Evolutionary conservation across 2,797 vertebrate genomes (phyloP).

Genomic region (Crax fasciolata): DNA sequence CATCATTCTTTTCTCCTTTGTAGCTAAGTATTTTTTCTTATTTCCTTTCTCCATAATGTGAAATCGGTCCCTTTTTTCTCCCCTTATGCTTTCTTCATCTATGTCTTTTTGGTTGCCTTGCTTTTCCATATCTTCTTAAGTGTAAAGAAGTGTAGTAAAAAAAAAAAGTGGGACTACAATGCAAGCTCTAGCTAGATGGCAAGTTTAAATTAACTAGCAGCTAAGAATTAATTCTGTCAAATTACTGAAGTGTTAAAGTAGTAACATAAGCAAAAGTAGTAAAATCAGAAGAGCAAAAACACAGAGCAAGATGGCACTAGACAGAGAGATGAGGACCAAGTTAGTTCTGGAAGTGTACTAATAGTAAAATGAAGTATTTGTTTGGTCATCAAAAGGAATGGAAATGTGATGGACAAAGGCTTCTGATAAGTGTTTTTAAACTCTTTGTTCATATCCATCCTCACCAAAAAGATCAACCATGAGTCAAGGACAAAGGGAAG

Average conservation of each 20-base stretch:
- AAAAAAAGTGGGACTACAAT: not conserved
- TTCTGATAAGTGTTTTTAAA: not conserved
- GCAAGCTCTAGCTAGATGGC: not conserved
- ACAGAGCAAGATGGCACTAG: not conserved
- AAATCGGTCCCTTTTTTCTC: not conserved
- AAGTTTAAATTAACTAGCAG: slow-evolving; percentile 3
- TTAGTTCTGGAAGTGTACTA: not conserved
- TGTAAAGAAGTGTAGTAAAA: not conserved
- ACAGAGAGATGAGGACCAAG: not conserved
- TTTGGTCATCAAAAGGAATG: not conserved
- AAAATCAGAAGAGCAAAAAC: not conserved
- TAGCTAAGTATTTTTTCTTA: not conserved
- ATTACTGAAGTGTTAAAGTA: not conserved
- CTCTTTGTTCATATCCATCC: not conserved
- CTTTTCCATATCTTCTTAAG: not conserved
- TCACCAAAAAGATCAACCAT: not conserved
- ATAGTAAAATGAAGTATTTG: not conserved
- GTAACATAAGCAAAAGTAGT: not conserved
- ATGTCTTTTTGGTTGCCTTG: not conserved
- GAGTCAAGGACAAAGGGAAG: not conserved
- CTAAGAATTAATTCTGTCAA: slow-evolving; percentile 2
- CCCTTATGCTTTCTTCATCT: not conserved
- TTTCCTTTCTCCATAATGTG: not conserved
- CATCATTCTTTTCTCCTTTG: not conserved
- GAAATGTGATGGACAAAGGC: not conserved